Evolutionary conservation across 2,113 vertebrate species (phyloP), one percentile per base, ranked within the genome.

Genomic region (Otocyon megalotis): DNA sequence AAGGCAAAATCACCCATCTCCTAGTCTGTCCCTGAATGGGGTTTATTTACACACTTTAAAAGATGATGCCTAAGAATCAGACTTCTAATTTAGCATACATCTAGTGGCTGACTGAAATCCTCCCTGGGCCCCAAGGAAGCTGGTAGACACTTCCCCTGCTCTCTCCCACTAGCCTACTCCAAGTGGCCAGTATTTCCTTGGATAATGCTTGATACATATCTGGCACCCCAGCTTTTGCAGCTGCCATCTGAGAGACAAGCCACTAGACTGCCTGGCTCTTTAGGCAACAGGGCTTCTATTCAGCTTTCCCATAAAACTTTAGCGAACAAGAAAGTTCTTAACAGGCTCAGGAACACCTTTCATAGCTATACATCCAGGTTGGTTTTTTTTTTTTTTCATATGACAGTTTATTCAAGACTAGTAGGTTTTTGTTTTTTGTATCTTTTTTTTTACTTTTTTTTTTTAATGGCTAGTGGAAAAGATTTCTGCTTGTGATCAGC

Each of bases 391-490:
- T 43, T 43, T 43, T 43, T 43, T 43, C 43, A 8, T 99, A 99
- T 99, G 99, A 99, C 99, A 99, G 99, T 99, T 99, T 99, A 99
- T 99, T 99, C 99, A 99, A 99, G 99, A 99, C 99, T 99, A 99
- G 99, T 99, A 99, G 99, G 99, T 99, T 99, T 98, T 97, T 97
- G 97, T 96, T 96, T 98, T 98, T 98, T 98, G 92, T 98, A 97
- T 95, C 94, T 97, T 97, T 98, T 98, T 98, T 91, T 63, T 5
- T 2, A 56, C 98, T 43, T 97, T 98, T 98, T 98, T 98, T 98
- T 98, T 98, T 98, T 96, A 98, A 98, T 99, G 99, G 98, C 99
- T 99, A 98, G 97, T 93, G 95, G 97, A 98, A 97, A 98, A 97
- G 97, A 93, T 86, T 90, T 96, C 98, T 98, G 99, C 99, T 99